phyloP scores from a whole-genome alignment of 2,888 invertebrate genomes.

The Cenopis cana region DNA sequence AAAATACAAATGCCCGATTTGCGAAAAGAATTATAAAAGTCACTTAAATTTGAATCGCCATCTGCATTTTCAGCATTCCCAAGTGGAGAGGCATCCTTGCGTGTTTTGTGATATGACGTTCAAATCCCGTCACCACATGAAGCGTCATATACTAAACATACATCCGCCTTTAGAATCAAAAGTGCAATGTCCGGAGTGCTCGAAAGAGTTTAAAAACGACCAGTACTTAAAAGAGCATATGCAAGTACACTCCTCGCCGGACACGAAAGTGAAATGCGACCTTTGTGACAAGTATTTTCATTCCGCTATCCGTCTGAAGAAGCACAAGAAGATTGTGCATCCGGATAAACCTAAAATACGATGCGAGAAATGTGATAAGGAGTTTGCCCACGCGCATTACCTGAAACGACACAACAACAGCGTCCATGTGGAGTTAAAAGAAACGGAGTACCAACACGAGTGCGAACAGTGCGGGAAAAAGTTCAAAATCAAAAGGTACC shows the following conservation, averaged over 20 bases:
- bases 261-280: conserved; percentile 77
- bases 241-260: conserved; percentile 75
- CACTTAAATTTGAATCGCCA: conserved; percentile 72
- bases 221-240: conserved; percentile 79
- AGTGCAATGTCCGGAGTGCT: conserved; percentile 75
- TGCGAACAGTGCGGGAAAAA: conserved; percentile 78
- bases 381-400: conserved; percentile 78
- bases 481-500: conserved; percentile 74
- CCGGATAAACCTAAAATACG: conserved; percentile 73
- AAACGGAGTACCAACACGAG: conserved; percentile 70
- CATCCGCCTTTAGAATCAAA: conserved; percentile 79
- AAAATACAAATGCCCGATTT: conserved; percentile 72
- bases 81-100: conserved; percentile 72
- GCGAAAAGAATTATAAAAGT: conserved; percentile 74
- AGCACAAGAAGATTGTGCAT: conserved; percentile 79
- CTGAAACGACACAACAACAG: conserved; percentile 71
- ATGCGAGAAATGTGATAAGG: conserved; percentile 77
- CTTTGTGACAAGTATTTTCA: conserved; percentile 77
- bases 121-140: conserved; percentile 79
- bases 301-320: conserved; percentile 74
- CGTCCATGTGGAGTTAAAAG: conserved; percentile 73
- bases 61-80: conserved; percentile 72
- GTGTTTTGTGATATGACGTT: conserved; percentile 80
- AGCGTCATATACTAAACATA: conserved; percentile 76
- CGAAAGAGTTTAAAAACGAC: conserved; percentile 80